Base-by-base conservation (phyloP, 2,888 invertebrate species). In the Hyppa rectilinea region DNA sequence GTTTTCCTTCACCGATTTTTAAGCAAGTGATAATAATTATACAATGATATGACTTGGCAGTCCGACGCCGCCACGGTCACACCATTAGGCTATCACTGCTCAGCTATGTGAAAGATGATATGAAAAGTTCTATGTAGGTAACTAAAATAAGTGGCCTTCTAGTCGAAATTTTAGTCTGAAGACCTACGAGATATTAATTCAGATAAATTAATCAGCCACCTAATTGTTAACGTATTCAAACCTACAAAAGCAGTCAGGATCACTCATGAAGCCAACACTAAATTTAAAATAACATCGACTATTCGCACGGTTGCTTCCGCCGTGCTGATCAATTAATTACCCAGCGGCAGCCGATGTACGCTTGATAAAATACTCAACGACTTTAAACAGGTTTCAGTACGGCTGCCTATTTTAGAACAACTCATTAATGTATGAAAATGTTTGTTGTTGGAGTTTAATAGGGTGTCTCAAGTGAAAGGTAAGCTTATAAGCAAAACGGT, bases 351-450 rank as follows among this genome's bases (percentile, higher is more conserved):
- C 38, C 58, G 43, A 71, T 50, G 55, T 62, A 72, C 80, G 81
- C 80, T 69, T 81, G 83, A 80, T 83, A 67, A 80, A 83, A 80
- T 83, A 72, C 69, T 76, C 83, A 72, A 80, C 69, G 66, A 65
- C 69, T 80, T 81, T 63, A 52, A 53, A 59, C 76, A 60, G 52
- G 49, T 43, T 61, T 68, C 59, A 50, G 47, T 55, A 55, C 38
- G 64, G 52, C 68, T 50, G 64, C 64, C 55, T 62, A 59, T 71
- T 75, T 74, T 62, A 65, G 47, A 74, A 56, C 53, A 50, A 71
- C 71, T 70, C 52, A 66, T 53, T 63, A 59, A 62, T 55, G 50
- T 69, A 71, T 65, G 81, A 62, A 40, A 59, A 62, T 61, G 59
- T 67, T 71, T 78, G 63, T 60, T 52, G 65, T 65, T 55, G 14